These are phyloP conservation scores for Zhengitettix transpicula DNA, from an alignment of 2,888 invertebrate genomes.

Conservation along the genomic window DNA sequence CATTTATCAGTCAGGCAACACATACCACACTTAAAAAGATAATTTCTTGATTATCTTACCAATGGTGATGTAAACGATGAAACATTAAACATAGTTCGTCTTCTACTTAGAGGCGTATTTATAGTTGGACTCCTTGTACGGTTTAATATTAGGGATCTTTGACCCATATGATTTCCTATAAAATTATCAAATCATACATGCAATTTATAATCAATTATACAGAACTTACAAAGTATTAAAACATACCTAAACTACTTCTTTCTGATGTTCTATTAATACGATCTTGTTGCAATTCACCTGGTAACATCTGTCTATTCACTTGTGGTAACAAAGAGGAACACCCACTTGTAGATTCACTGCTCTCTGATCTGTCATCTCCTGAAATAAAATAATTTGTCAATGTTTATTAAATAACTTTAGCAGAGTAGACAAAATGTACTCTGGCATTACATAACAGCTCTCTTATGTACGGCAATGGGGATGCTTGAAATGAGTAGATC, in stretches of 20 bases:
- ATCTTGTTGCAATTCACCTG: not conserved
- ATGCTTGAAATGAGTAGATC: no score
- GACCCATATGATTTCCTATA: not conserved
- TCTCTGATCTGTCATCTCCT: constrained; percentile 35
- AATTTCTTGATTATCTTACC: constrained; percentile 3
- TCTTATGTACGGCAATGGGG: no score
- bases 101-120: not conserved
- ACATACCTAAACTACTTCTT: no score
- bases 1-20: not conserved
- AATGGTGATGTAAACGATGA: constrained; percentile 6
- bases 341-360: constrained; percentile 39
- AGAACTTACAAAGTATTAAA: not conserved
- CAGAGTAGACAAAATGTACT: not conserved
- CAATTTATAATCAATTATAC: not conserved
- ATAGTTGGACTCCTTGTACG: constrained; percentile 3
- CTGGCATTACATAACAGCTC: no score
- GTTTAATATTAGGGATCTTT: constrained; percentile 4
- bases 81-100: constrained; percentile 8
- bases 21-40: not conserved
- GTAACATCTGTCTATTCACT: constrained; percentile 19
- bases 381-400: not conserved
- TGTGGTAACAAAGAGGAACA: constrained; percentile 36
- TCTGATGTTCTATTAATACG: no score
- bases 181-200: not conserved
- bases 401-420: not conserved